Evolutionary conservation across 2,797 vertebrate genomes (phyloP).

Genomic region (Hemitrygon akajei): DNA sequence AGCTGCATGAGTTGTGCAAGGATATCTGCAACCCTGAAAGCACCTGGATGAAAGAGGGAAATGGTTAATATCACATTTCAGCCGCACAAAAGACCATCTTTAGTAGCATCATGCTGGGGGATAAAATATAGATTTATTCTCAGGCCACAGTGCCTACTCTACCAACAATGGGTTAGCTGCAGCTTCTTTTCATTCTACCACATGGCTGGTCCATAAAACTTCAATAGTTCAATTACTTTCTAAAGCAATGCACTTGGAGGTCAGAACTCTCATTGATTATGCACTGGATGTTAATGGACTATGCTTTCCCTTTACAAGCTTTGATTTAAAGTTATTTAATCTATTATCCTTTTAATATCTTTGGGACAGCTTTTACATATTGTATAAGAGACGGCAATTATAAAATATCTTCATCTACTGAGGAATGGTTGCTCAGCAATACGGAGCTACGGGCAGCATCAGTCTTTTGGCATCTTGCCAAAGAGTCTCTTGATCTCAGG

Average conservation of each 20-base stretch:
- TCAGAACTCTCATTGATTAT: background rate
- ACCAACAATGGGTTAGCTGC: background rate
- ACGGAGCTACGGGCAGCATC: background rate
- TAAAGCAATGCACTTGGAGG: background rate
- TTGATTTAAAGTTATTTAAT: slow-evolving; percentile 13
- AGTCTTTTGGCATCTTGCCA: background rate
- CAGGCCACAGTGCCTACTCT: no score
- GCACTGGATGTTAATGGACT: background rate
- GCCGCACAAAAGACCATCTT: no score
- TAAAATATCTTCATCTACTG: background rate
- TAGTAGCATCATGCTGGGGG: no score
- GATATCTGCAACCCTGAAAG: no score
- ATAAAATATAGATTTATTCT: no score
- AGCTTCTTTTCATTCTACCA: background rate
- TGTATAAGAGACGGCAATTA: background rate
- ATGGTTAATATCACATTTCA: no score
- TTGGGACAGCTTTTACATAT: background rate
- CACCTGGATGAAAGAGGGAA: no score
- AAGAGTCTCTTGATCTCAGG: background rate
- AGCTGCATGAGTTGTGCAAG: no score
- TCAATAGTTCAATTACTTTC: background rate
- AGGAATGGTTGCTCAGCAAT: background rate
- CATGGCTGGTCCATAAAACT: background rate
- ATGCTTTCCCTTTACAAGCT: background rate
- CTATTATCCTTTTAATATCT: background rate